Evolutionary conservation across 30 jellyfish, hydroid and myxozoan genomes (phyloP).

Genomic region (Mastigias papua): DNA sequence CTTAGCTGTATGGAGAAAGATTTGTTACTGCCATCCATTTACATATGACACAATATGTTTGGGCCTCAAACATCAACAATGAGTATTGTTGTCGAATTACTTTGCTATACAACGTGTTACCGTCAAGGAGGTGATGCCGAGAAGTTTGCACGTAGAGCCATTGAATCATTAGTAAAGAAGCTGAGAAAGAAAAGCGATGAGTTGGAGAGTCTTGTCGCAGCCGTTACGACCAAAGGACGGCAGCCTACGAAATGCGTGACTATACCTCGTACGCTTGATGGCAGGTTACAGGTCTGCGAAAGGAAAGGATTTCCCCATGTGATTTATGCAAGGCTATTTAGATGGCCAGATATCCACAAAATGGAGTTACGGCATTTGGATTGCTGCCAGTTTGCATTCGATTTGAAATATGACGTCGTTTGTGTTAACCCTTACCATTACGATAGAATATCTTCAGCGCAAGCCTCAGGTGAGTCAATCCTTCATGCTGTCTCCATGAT

Average conservation of each 20-base stretch:
- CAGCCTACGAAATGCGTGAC: constrained; percentile 99
- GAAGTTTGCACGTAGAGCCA: constrained; percentile 99
- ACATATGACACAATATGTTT: constrained; percentile 88
- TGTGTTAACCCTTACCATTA: constrained; percentile 99
- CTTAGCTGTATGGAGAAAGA: constrained; percentile 72
- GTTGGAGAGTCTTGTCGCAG: constrained; percentile 90
- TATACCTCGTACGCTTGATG: constrained; percentile 98
- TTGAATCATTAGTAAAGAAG: constrained; percentile 93
- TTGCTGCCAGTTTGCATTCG: constrained; percentile 98
- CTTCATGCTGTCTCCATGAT: too few species aligned
- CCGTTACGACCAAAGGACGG: constrained; percentile 96
- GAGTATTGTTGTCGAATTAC: constrained; percentile 98
- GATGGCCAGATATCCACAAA: constrained; percentile 99
- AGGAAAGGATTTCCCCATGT: constrained; percentile 99
- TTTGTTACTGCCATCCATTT: constrained; percentile 36
- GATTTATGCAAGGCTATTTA: constrained; percentile 93
- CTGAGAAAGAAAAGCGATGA: constrained; percentile 97
- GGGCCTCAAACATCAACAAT: constrained; percentile 93
- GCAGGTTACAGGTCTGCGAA: constrained; percentile 98
- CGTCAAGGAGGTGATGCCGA: constrained; percentile 99
- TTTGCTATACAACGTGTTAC: constrained; percentile 97
- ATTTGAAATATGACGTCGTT: constrained; percentile 96
- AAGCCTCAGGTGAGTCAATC: constrained; percentile 91
- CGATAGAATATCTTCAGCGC: constrained; percentile 96
- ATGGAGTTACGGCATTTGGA: constrained; percentile 97